These are phyloP conservation scores for Mico argentatus DNA, from an alignment of 2,797 vertebrate species.

Conservation along the genomic window DNA sequence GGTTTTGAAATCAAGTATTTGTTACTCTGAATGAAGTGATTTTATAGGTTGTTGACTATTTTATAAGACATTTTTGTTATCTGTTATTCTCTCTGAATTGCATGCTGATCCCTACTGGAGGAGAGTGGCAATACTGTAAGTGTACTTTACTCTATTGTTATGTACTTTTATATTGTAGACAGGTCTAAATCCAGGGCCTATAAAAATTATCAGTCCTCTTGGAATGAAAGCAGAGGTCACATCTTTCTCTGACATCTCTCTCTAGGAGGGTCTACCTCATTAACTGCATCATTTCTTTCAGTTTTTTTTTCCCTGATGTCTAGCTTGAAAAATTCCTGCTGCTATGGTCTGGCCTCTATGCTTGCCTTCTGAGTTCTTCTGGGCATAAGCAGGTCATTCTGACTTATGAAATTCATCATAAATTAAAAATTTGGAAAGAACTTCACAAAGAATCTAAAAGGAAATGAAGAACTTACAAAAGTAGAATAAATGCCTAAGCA, in stretches of 20 bases:
- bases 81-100: slow-evolving; percentile 17
- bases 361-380: background rate
- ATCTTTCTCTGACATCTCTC: background rate
- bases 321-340: background rate
- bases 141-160: background rate
- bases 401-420: background rate
- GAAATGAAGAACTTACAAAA: background rate
- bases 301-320: background rate
- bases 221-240: slow-evolving; percentile 14
- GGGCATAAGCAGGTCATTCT: background rate
- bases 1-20: slow-evolving; percentile 54
- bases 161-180: background rate
- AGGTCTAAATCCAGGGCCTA: background rate
- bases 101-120: background rate
- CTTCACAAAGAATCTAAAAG: background rate
- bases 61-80: slow-evolving; percentile 11
- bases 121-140: background rate
- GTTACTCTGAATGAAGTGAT: background rate
- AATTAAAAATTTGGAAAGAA: slow-evolving; percentile 27
- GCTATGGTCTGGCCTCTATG: background rate
- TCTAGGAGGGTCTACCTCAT: background rate
- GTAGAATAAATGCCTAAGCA: background rate
- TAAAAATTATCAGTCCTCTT: background rate
- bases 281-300: background rate
- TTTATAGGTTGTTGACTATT: slow-evolving; percentile 42